Conservation (phyloP, 1,140 invertebrate genomes). For the Zeugodacus cucurbitae region DNA sequence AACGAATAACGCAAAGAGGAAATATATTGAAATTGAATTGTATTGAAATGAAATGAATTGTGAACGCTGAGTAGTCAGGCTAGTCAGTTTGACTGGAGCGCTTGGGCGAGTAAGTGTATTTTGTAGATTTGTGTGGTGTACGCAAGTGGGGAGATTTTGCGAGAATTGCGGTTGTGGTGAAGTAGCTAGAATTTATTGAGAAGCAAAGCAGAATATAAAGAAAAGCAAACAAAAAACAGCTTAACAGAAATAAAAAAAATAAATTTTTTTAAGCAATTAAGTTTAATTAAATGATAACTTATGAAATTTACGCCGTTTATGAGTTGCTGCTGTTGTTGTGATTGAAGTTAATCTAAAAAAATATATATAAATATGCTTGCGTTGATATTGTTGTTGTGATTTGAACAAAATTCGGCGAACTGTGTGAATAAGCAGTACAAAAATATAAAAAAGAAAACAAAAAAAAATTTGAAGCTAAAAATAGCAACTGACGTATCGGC, state of each 20-base stretch:
- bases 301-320: not conserved
- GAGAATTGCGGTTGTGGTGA: not conserved
- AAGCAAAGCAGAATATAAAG: not conserved
- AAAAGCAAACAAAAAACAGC: not conserved
- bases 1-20: not conserved
- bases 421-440: conserved; percentile 17
- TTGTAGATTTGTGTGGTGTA: not conserved
- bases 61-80: not conserved
- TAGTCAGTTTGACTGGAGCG: conserved; percentile 34
- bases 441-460: not conserved
- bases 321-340: not conserved
- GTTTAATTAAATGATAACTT: not conserved
- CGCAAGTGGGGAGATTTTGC: not conserved
- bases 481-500: not conserved
- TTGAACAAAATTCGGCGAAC: not conserved
- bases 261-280: not conserved
- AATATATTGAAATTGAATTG: conserved; percentile 27
- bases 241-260: not conserved
- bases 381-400: not conserved
- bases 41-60: conserved; percentile 31
- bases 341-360: not conserved
- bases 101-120: conserved; percentile 21
- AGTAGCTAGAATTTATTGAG: not conserved
- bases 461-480: not conserved
- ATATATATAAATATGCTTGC: not conserved